Conservation (phyloP, 2,888 invertebrate species). For the Nipponacmea schrenckii region DNA sequence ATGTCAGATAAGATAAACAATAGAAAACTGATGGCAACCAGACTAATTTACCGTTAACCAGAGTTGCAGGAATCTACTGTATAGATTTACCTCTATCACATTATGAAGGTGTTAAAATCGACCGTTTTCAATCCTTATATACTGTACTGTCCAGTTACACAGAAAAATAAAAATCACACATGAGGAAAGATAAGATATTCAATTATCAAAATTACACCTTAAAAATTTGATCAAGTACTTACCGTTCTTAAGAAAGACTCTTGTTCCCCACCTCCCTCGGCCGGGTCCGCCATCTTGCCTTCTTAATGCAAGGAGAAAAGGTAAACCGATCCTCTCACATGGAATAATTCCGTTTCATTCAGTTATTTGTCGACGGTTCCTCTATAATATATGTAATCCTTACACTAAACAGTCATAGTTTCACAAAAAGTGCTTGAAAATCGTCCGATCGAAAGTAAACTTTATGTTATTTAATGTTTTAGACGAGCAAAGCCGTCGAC, state of each 20-base stretch:
- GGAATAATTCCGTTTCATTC: conserved; percentile 14
- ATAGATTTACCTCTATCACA: no score
- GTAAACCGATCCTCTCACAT: neutral
- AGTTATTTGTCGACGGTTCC: neutral
- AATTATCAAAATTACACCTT: neutral
- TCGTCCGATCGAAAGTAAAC: conserved; percentile 4
- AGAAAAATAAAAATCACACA: no score
- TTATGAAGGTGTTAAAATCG: no score
- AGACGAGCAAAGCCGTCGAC: neutral
- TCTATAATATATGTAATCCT: neutral
- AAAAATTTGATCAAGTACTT: conserved; percentile 69
- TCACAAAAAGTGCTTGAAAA: neutral
- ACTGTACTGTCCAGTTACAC: no score
- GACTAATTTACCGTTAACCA: no score
- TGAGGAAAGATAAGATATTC: neutral
- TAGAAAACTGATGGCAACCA: no score
- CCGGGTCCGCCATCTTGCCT: conserved; percentile 65
- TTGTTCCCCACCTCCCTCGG: conserved; percentile 85
- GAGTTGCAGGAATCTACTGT: no score
- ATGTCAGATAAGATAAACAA: no score
- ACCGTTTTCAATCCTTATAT: no score
- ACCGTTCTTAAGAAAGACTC: conserved; percentile 99
- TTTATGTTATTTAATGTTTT: neutral
- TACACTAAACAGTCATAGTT: neutral
- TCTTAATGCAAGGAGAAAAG: conserved; percentile 8